phyloP scores from a whole-genome alignment of 2,888 invertebrate species.

The Eudemis profundana region DNA sequence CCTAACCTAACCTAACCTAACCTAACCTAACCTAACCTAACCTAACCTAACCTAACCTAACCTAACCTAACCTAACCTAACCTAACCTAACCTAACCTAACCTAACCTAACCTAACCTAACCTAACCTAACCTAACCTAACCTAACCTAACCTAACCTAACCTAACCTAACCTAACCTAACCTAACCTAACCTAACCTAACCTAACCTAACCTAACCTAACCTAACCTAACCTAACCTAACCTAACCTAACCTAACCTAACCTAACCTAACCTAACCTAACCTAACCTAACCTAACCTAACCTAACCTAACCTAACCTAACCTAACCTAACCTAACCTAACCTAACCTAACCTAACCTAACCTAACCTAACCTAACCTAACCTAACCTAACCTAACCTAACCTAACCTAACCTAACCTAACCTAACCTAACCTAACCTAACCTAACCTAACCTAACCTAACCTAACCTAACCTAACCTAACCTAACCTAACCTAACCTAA shows the following conservation, averaged over 20 bases:
- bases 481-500: too few species aligned
- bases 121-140: slow-evolving; percentile 25
- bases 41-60: slow-evolving; percentile 41
- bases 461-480: too few species aligned
- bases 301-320: slow-evolving; percentile 7
- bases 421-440: too few species aligned
- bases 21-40: slow-evolving; percentile 31
- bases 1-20: slow-evolving; percentile 30
- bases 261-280: slow-evolving; percentile 40
- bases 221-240: slow-evolving; percentile 47
- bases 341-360: too few species aligned
- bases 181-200: slow-evolving; percentile 18
- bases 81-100: slow-evolving; percentile 18
- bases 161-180: slow-evolving; percentile 18
- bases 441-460: too few species aligned
- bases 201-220: slow-evolving; percentile 46
- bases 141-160: slow-evolving; percentile 18
- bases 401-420: too few species aligned
- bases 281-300: slow-evolving; percentile 15
- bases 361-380: too few species aligned
- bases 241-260: slow-evolving; percentile 47
- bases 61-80: slow-evolving; percentile 18
- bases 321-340: slow-evolving; percentile 7
- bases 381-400: too few species aligned
- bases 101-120: slow-evolving; percentile 18